phyloP scores from a whole-genome alignment of 2,113 vertebrate species.

The Heliornis fulica region DNA sequence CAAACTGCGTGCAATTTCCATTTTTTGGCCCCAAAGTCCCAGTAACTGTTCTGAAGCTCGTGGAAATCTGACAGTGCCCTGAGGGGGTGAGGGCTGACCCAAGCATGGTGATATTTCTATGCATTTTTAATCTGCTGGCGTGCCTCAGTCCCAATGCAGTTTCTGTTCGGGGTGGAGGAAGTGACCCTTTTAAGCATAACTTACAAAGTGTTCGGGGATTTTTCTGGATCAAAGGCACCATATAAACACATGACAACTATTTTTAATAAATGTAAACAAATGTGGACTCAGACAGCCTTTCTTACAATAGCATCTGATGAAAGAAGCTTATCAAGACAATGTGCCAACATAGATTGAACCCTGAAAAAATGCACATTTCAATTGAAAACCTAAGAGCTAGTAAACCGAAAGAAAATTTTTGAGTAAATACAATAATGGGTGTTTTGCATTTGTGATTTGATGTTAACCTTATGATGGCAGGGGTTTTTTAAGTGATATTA shows the following conservation, averaged over 20 bases:
- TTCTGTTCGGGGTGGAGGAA: not conserved
- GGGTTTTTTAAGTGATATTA: conserved; percentile 32
- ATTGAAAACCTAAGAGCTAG: conserved; percentile 8
- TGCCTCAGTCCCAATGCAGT: not conserved
- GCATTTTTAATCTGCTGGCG: not conserved
- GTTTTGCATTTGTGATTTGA: conserved; percentile 65
- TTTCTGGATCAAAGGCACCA: conserved; percentile 26
- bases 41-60: not conserved
- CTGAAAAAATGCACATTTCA: conserved; percentile 18
- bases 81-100: not conserved
- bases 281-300: not conserved
- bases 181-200: not conserved
- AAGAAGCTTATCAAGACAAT: conserved; percentile 1
- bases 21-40: not conserved
- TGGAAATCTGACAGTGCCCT: not conserved
- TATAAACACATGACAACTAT: conserved; percentile 45
- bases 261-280: conserved; percentile 59
- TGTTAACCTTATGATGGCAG: conserved; percentile 47
- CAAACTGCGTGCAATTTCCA: not conserved
- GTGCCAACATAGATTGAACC: not conserved
- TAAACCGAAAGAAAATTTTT: not conserved
- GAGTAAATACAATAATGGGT: conserved; percentile 50
- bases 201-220: not conserved
- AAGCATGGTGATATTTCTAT: not conserved
- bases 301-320: conserved; percentile 26